Evolutionary conservation across 2,113 vertebrate genomes (phyloP).

Genomic region (Brachyhypopomus occidentalis): DNA sequence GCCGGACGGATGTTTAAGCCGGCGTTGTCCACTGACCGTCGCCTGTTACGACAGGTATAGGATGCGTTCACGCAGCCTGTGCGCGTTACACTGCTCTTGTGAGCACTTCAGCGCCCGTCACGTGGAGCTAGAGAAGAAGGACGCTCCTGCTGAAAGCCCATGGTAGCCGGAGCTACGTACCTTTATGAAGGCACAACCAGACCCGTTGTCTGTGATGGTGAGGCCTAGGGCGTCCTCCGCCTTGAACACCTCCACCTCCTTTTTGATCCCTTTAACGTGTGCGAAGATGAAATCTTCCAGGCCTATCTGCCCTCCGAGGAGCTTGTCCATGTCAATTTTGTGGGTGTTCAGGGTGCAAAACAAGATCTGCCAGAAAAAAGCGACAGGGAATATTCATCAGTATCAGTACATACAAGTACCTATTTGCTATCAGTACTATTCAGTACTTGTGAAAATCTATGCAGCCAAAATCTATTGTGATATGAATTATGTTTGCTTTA

Average conservation of each 20-base stretch:
- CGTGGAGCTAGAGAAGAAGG: neutral
- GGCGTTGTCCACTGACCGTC: too few relatives aligned
- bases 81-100: too few relatives aligned
- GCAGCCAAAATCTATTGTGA: neutral
- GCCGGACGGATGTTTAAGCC: too few relatives aligned
- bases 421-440: too few relatives aligned
- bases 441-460: too few relatives aligned
- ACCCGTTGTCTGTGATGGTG: constrained; percentile 95
- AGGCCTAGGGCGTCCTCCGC: constrained; percentile 89
- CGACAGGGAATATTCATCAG: constrained; percentile 10
- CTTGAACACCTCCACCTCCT: constrained; percentile 89
- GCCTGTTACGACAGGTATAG: too few relatives aligned
- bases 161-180: constrained; percentile 61
- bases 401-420: neutral
- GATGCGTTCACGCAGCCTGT: too few relatives aligned
- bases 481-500: neutral
- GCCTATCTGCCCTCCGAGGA: constrained; percentile 90
- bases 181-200: constrained; percentile 92
- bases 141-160: neutral
- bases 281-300: constrained; percentile 98
- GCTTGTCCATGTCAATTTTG: constrained; percentile 93
- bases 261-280: constrained; percentile 87
- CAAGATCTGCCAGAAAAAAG: constrained; percentile 81
- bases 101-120: neutral
- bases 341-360: constrained; percentile 97